Base-by-base conservation (phyloP, 2,113 vertebrate genomes). In the Phyllopteryx taeniolatus region DNA sequence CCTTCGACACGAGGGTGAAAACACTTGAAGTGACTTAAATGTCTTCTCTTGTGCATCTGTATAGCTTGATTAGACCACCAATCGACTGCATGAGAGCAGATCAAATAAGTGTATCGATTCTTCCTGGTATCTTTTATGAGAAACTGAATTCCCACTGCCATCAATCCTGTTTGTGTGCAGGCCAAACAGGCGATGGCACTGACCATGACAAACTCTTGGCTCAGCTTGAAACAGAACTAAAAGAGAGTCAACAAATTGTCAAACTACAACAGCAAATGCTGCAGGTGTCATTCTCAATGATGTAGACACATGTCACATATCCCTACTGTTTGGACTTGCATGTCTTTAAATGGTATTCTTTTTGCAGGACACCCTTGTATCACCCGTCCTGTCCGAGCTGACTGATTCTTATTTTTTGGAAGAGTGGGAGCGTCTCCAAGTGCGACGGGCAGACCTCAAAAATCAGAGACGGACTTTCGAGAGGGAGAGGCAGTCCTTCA, bases 171-270 rank as follows among this genome's bases (percentile, higher is more conserved):
- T 14, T 56, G 17, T 75, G 71, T 67, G 35, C 54, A 91, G 92
- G 83, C 20, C 68, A 49, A 20, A 19, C 57, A 33, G 71, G 75
- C 59, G 63, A 76, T 7, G 79, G 85, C 5, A 94, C 91, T 0
- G 93, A 94, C 56, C 92, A 94, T 8, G 92, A 93, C 33, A 93
- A 94, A 75, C 88, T 94, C 49, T 71, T 94, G 60, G 80, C 77
- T 60, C 91, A 87, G 54, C 86, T 94, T 5, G 83, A 86, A 65
- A 68, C 78, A 6, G 93, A 95, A 68, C 78, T 92, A 43, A 83
- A 88, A 57, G 83, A 90, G 62, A 93, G 90, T 77, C 84, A 85
- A 67, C 80, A 90, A n/a, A 86, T 94, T 20, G 87, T 94, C 60
- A 70, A 71, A 64, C 27, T 87, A 13, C 92, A 93, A 75, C 91